Base-by-base conservation (phyloP, 2,797 vertebrate species). In the Borostomias antarcticus region DNA sequence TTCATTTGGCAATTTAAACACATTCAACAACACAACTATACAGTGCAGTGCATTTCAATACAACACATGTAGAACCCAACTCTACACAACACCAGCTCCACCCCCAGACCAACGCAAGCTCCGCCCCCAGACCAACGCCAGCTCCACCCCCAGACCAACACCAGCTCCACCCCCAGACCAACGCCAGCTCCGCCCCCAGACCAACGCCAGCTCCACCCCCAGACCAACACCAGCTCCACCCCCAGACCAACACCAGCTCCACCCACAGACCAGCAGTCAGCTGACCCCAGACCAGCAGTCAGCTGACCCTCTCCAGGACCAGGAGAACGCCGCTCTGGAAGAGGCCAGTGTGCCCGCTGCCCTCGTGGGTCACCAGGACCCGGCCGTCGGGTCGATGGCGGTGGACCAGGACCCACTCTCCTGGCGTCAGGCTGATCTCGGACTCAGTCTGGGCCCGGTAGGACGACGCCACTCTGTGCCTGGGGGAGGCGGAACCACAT, bases 341-440 rank as follows among this genome's bases (percentile, higher is more conserved):
- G 56, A 94, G 78, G 30, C 93, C 90, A 0, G 90, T 93, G 62
- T 89, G 89, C 13, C 91, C 91, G 21, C 83, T 91, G 80, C 82
- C 85, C 76, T 93, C 91, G 74, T 91, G 91, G 25, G 89, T 94
- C 37, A 92, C 67, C 58, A 93, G 87, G 60, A 93, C 61, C 25
- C 91, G 85, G 48, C 92, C 90, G 0, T 93, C 92, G 4, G 87
- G 84, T 35, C 92, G 87, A 50, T 85, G 88, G 78, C 85, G 90
- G 79, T 92, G 92, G 68, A 92, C 85, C 6, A 92, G 76, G 30
- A 94, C 91, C 0, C 84, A 35, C 69, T 94, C 92, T 73, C 93
- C 93, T 74, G 91, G 92, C 57, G 90, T 84, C 73, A 94, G 85
- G 58, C 86, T 91, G 68, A 92, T 76, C 76, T 94, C 93, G 0